phyloP scores from a whole-genome alignment of 2,888 invertebrate species.

The Thymelicus acteon region DNA sequence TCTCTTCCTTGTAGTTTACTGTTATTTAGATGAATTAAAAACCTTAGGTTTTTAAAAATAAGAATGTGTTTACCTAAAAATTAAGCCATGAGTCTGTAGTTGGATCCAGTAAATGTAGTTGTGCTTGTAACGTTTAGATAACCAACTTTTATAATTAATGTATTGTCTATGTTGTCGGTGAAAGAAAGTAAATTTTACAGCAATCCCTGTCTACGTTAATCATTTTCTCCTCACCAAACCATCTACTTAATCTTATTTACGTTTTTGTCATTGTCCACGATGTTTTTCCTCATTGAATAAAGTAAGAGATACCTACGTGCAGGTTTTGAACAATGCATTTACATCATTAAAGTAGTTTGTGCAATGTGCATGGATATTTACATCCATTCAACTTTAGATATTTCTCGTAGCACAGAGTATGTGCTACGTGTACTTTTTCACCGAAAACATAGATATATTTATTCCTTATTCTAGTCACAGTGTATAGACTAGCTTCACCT shows the following conservation, averaged over 20 bases:
- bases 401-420: neutral
- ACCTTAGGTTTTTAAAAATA: conserved; percentile 20
- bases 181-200: conserved; percentile 6
- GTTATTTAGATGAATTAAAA: conserved; percentile 22
- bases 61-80: conserved; percentile 40
- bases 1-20: conserved; percentile 4
- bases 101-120: conserved; percentile 60
- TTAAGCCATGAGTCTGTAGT: conserved; percentile 46
- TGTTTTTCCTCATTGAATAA: no score
- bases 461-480: conserved; percentile 83
- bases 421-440: conserved; percentile 9
- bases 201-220: neutral
- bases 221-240: neutral
- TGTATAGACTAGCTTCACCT: conserved; percentile 75
- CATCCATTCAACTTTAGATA: no score
- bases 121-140: conserved; percentile 57
- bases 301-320: no score
- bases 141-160: conserved; percentile 51
- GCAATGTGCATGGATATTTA: no score
- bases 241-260: no score
- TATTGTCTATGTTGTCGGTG: conserved; percentile 26
- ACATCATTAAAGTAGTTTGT: no score
- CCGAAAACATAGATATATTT: conserved; percentile 54
- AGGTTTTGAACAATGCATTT: no score
- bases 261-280: no score